Evolutionary conservation across 2,113 vertebrate genomes (phyloP).

Genomic region (Egretta garzetta): DNA sequence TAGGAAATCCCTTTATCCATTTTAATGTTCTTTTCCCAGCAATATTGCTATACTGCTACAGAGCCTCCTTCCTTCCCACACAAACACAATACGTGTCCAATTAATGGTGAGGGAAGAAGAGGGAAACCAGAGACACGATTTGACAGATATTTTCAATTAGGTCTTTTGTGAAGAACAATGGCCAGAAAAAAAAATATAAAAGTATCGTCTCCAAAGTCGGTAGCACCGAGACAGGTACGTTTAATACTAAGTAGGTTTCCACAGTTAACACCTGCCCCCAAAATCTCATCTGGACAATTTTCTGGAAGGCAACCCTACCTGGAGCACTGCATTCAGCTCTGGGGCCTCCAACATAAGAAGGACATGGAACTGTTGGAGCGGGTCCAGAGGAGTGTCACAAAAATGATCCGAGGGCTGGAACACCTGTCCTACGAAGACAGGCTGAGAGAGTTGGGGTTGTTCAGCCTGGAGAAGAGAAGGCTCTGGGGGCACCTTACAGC

Average conservation of each 20-base stretch:
- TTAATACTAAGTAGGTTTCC: conserved; percentile 15
- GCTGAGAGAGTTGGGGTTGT: too few relatives aligned
- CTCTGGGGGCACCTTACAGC: too few relatives aligned
- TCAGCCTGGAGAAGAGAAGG: too few relatives aligned
- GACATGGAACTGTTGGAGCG: too few relatives aligned
- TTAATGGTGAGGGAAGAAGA: conserved; percentile 69
- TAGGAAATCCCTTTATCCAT: conserved; percentile 86
- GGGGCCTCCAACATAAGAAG: too few relatives aligned
- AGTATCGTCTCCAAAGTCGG: not conserved
- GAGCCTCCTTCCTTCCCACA: conserved; percentile 72
- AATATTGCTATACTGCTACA: conserved; percentile 74
- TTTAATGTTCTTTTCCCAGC: conserved; percentile 83
- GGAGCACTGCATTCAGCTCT: too few relatives aligned
- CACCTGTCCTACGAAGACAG: too few relatives aligned
- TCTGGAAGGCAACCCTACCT: not conserved
- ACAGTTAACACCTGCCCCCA: conserved; percentile 65
- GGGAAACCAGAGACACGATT: conserved; percentile 76
- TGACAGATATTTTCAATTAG: conserved; percentile 63
- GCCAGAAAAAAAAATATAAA: not conserved
- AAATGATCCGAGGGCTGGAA: too few relatives aligned
- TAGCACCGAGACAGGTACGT: not conserved
- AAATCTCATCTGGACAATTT: not conserved
- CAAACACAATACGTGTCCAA: conserved; percentile 61
- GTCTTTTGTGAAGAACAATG: conserved; percentile 64
- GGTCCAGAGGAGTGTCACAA: too few relatives aligned